Evolutionary conservation across 2,888 invertebrate species (phyloP), one percentile per base, ranked within the genome.

Genomic region (Drosophila koepferae): DNA sequence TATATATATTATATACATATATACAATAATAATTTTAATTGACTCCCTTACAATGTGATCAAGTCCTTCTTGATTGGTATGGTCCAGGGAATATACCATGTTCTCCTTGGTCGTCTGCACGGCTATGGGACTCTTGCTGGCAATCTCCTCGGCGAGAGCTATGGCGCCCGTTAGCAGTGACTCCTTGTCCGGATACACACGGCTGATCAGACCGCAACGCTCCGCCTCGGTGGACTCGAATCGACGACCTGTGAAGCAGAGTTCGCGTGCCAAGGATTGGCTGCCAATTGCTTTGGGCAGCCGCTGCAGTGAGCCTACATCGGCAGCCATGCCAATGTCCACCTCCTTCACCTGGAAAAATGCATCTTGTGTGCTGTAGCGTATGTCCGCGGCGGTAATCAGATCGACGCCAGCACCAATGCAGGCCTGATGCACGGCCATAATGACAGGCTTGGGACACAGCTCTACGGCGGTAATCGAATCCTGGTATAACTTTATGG

Each of bases 241-340:
- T 91, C 96, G 96, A 44, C 99, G 94, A 0, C 96, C 98, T 0
- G 99, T 98, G 82, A 95, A 97, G 72, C 97, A 97, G 0, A 99
- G 93, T 91, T 99, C 99, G 23, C 98, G 94, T 0, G 95, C 97
- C 72, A 97, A 94, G 78, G 99, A 98, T 43, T 97, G 96, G 86
- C 96, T 98, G 20, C 98, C 98, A 38, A 99, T 92, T 60, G 94
- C 95, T 94, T 97, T 98, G 2, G 99, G 99, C 18, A 99, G 93
- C 74, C 99, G 95, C 92, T 99, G 99, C 44, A 99, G 93, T 0
- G 97, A 96, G 0, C 99, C 99, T 0, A 99, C 97, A 94, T 99
- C 99, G 5, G 99, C 98, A 5, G 99, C 98, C 93, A 99, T 94
- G 0, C 99, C 99, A 62, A 96, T 94, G 43, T 95, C 95, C 0